phyloP scores from a whole-genome alignment of 2,113 vertebrate genomes.

The Gila orcuttii region DNA sequence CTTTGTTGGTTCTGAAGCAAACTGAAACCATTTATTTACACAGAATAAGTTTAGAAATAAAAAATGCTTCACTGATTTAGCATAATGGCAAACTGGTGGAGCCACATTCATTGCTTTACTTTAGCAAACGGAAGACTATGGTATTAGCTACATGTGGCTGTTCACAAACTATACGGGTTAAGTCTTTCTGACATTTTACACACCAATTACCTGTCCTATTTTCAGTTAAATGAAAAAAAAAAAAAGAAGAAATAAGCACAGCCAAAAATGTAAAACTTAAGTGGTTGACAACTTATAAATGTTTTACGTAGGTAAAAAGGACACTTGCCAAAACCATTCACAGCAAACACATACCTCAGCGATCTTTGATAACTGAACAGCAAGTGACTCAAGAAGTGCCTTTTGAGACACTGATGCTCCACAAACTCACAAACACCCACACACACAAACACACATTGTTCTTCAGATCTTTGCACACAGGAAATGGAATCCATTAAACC shows the following conservation, averaged over 20 bases:
- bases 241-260: slow-evolving; percentile 28
- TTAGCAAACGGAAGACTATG: slow-evolving; percentile 2
- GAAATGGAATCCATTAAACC: slow-evolving; percentile 42
- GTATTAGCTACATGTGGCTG: slow-evolving; percentile 14
- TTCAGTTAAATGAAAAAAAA: background rate
- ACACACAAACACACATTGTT: slow-evolving; percentile 18
- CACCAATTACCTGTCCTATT: background rate
- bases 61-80: background rate
- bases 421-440: background rate
- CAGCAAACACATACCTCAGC: background rate
- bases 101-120: background rate
- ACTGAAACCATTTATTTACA: slow-evolving; percentile 36
- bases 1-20: background rate
- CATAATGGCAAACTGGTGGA: background rate
- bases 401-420: slow-evolving; percentile 25
- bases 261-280: slow-evolving; percentile 12
- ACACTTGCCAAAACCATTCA: slow-evolving; percentile 34
- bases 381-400: background rate
- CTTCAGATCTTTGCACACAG: slow-evolving; percentile 25
- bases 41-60: background rate
- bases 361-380: slow-evolving; percentile 33
- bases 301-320: slow-evolving; percentile 19
- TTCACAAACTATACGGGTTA: background rate
- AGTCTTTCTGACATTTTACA: background rate
- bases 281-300: slow-evolving; percentile 29